Percentiles rank a stretch among this genome's conserved stretches.
These are phyloP conservation scores for Diploscapter pachys DNA, from an alignment of 1,140 invertebrate species.

Conservation along the genomic window DNA sequence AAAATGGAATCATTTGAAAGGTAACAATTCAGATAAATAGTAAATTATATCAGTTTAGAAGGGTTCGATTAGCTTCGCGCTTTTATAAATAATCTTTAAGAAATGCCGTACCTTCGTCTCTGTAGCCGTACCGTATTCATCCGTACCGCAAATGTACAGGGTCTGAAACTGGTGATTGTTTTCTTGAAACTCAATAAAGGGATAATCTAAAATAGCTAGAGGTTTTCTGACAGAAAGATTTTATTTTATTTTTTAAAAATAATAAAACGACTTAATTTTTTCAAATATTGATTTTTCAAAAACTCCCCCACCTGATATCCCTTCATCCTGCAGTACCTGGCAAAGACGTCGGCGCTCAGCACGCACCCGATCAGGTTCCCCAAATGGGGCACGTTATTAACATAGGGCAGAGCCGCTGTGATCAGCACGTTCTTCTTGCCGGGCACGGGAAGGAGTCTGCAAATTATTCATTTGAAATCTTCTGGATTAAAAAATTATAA, in stretches of 20 bases:
- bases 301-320: not conserved
- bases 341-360: slow-evolving; percentile 94
- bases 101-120: slow-evolving; percentile 81
- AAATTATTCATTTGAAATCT: slow-evolving; percentile 1
- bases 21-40: too few species aligned
- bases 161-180: slow-evolving; percentile 78
- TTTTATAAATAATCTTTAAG: not conserved
- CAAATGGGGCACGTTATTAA: slow-evolving; percentile 98
- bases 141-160: slow-evolving; percentile 88
- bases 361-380: slow-evolving; percentile 99
- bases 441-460: slow-evolving; percentile 12
- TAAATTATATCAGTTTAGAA: too few species aligned
- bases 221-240: slow-evolving; percentile 61
- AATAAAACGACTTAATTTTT: not conserved
- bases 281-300: slow-evolving; percentile 7
- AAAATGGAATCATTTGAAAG: not conserved
- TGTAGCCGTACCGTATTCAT: slow-evolving; percentile 98
- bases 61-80: too few species aligned
- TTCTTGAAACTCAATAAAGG: too few species aligned
- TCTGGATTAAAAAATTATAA: not conserved
- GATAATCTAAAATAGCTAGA: too few species aligned
- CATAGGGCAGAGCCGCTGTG: slow-evolving; percentile 93
- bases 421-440: slow-evolving; percentile 83
- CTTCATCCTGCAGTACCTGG: slow-evolving; percentile 67
- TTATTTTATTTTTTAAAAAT: not conserved